These are phyloP conservation scores for Teleopsis dalmanni DNA, from an alignment of 1,140 invertebrate species.

Conservation along the genomic window DNA sequence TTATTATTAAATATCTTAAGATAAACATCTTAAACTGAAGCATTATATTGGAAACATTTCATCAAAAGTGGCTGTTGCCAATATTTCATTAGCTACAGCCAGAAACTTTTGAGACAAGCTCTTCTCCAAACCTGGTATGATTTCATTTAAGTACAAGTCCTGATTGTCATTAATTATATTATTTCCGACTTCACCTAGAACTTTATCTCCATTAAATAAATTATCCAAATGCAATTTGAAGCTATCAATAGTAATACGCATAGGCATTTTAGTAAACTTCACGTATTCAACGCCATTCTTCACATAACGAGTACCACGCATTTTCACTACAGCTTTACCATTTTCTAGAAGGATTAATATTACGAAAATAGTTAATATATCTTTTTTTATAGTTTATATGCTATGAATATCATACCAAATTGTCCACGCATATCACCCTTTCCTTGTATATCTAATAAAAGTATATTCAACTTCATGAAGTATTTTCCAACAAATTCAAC, in stretches of 20 bases:
- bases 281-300: constrained; percentile 50
- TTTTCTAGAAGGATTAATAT: constrained; percentile 48
- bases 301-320: constrained; percentile 49
- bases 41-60: constrained; percentile 43
- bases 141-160: constrained; percentile 51
- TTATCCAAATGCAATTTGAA: constrained; percentile 52
- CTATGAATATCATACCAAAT: constrained; percentile 47
- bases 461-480: constrained; percentile 44
- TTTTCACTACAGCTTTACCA: constrained; percentile 50
- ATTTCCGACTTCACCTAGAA: constrained; percentile 48
- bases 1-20: too few relatives aligned
- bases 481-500: constrained; percentile 48
- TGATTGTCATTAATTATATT: constrained; percentile 49
- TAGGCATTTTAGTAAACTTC: constrained; percentile 51
- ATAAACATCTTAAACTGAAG: too few relatives aligned
- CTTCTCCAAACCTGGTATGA: constrained; percentile 53
- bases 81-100: constrained; percentile 53
- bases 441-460: constrained; percentile 52
- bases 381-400: not conserved
- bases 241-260: constrained; percentile 48
- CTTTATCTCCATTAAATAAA: constrained; percentile 54
- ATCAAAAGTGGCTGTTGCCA: constrained; percentile 45
- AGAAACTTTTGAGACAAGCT: constrained; percentile 53
- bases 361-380: not conserved
- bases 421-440: constrained; percentile 52